Base-by-base conservation (phyloP, 2,888 invertebrate genomes). In the Drymonia ruficornis region DNA sequence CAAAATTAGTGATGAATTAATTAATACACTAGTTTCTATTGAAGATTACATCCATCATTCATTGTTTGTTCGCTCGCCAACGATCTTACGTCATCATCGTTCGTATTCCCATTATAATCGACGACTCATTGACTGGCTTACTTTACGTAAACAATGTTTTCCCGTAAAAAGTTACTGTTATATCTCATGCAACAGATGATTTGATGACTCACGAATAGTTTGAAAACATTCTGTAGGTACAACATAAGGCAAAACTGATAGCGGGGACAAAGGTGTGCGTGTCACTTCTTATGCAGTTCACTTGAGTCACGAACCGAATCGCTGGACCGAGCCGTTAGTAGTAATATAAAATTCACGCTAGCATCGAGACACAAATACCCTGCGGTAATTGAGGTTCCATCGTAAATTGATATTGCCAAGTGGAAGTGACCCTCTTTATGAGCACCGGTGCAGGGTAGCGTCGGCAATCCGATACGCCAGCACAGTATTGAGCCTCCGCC, bases 391-490 rank as follows among this genome's bases (percentile, higher is more conserved):
- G 34, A 49, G 54, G 11, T 53, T 50, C 45, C 45, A 54, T 52
- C 43, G 59, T 55, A 61, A 57, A 53, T 54, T 49, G 43, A 62
- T 68, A 67, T 56, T 58, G 50, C 52, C 58, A 52, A 49, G 46
- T 62, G 50, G 51, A 55, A 66, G 15, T 63, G 56, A 58, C 56
- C 56, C 55, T 52, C 48, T 60, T 53, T 50, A 23, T 50, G 42
- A 49, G 19, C 45, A n/a, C 42, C 36, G 43, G 53, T 61, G 45
- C 59, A 53, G 65, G 59, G 57, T 57, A 54, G 64, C 65, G 53
- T 55, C 53, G 66, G 65, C 63, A 67, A 75, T 74, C 61, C 55
- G 64, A 70, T 67, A 69, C 52, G 57, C 56, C 52, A 53, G 56
- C 7, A 52, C 48, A 49, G 55, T 55, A 54, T 36, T 42, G 38